Evolutionary conservation across 1,140 invertebrate genomes (phyloP).

Genomic region (Armadillidium nasatum): DNA sequence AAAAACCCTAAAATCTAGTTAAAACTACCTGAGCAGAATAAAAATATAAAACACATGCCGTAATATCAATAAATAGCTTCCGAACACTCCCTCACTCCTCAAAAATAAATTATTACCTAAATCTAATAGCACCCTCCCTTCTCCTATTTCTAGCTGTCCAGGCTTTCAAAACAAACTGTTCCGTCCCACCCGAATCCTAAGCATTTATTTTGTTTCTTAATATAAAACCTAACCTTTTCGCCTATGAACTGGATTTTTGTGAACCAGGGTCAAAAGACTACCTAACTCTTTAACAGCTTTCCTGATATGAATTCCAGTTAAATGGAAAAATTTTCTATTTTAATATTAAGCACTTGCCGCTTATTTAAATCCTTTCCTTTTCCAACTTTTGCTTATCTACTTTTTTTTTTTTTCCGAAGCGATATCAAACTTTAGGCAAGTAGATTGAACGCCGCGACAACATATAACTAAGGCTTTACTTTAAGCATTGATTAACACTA

Average conservation of each 20-base stretch:
- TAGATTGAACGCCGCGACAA: not conserved
- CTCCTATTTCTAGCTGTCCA: not conserved
- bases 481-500: not conserved
- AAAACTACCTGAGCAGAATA: conserved; percentile 10
- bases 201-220: not conserved
- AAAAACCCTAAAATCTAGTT: conserved; percentile 9
- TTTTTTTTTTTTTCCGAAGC: not conserved
- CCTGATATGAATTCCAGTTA: not conserved
- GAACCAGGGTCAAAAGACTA: not conserved
- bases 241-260: not conserved
- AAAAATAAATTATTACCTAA: not conserved
- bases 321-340: not conserved
- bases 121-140: conserved; percentile 6
- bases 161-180: not conserved
- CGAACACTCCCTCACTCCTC: not conserved
- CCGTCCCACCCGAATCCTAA: not conserved
- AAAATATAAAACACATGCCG: not conserved
- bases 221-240: not conserved
- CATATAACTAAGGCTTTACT: not conserved
- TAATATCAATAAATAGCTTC: not conserved
- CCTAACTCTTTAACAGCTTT: not conserved
- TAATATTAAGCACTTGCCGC: not conserved
- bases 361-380: not conserved
- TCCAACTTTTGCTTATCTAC: not conserved
- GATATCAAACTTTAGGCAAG: not conserved